These are phyloP conservation scores for Clupea harengus DNA, from an alignment of 2,113 vertebrate genomes.

Conservation along the genomic window DNA sequence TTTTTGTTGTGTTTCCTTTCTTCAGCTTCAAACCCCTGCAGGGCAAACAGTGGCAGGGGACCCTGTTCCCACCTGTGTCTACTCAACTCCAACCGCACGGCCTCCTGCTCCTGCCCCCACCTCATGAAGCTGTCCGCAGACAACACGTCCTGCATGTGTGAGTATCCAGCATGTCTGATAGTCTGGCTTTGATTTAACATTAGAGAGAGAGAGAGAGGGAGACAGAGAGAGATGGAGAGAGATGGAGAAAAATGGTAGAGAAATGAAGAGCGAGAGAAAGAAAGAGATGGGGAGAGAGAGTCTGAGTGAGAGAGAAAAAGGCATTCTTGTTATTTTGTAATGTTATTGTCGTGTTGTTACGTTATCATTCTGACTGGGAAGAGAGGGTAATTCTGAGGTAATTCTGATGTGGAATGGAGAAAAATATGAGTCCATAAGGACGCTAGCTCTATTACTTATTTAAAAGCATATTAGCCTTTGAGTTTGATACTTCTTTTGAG, in stretches of 20 bases:
- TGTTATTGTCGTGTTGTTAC: no score
- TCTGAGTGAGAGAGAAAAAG: not conserved
- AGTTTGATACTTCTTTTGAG: not conserved
- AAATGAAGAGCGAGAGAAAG: not conserved
- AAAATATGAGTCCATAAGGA: not conserved
- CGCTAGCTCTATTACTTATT: not conserved
- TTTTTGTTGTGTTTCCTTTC: not conserved
- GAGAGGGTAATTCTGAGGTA: not conserved
- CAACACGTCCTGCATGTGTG: constrained; percentile 80
- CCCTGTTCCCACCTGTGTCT: constrained; percentile 86
- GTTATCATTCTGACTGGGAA: not conserved
- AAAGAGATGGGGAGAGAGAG: not conserved
- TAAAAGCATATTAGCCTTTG: not conserved
- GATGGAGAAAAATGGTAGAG: not conserved
- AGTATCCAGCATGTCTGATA: constrained; percentile 36
- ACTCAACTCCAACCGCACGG: constrained; percentile 78
- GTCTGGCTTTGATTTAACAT: not conserved
- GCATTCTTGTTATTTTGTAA: no score
- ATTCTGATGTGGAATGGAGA: no score
- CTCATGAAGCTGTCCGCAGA: constrained; percentile 81
- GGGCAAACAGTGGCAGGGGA: constrained; percentile 74
- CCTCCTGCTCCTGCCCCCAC: constrained; percentile 82
- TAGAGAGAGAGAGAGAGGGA: no score
- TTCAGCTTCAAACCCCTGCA: constrained; percentile 80
- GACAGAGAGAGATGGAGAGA: not conserved